A percentile compares a stretch with the other conserved stretches of the same genome.
phyloP scores from a whole-genome alignment of 2,797 vertebrate genomes.

The Poecilia picta region DNA sequence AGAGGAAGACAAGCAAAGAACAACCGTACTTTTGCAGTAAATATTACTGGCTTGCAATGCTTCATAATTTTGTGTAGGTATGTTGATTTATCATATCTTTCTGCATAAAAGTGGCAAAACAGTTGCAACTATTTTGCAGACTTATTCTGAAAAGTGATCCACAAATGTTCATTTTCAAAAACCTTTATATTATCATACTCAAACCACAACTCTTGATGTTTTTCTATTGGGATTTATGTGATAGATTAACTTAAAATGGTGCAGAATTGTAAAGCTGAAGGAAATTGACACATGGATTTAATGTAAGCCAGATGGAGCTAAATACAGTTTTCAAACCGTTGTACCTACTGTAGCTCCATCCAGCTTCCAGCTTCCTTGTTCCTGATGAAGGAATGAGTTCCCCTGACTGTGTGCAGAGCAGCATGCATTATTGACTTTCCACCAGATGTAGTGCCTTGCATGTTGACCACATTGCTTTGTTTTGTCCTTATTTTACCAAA shows the following conservation, averaged over 20 bases:
- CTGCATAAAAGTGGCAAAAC: not conserved
- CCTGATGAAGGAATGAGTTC: not conserved
- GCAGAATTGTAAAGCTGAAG: not conserved
- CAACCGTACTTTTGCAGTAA: not conserved
- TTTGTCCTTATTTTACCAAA: not conserved
- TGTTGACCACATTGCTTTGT: not conserved
- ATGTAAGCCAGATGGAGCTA: not conserved
- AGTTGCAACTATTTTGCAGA: not conserved
- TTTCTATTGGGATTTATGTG: not conserved
- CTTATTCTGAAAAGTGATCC: not conserved
- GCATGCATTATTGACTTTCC: not conserved
- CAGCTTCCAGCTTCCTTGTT: not conserved
- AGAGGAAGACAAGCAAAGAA: not conserved
- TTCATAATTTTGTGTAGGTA: not conserved
- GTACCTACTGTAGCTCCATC: not conserved
- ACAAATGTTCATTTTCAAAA: not conserved
- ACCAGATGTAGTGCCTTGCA: not conserved
- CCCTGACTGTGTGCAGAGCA: not conserved
- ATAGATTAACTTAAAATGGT: not conserved
- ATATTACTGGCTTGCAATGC: not conserved
- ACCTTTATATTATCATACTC: not conserved
- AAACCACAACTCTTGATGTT: not conserved
- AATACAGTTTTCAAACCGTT: not conserved
- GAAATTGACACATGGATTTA: not conserved
- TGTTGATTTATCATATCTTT: not conserved